Base-by-base conservation (phyloP, 2,113 vertebrate species). In the Lophura nycthemera region DNA sequence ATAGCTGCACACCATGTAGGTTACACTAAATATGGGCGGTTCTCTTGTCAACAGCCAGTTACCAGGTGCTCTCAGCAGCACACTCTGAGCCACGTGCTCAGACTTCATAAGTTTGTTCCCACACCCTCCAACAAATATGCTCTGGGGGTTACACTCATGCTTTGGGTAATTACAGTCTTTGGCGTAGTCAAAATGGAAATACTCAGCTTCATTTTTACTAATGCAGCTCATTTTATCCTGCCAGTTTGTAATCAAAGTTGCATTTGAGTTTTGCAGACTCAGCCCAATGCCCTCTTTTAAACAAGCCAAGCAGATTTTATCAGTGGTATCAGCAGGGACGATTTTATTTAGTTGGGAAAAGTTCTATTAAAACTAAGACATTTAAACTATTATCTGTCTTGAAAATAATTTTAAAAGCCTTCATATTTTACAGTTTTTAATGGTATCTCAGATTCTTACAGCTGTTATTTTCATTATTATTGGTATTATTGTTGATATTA, bases 141-240 rank as follows among this genome's bases (percentile, higher is more conserved):
- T 19, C 65, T 24, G 40, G 25, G 47, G 24, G 65, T 75, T 75
- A 71, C 42, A 96, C 67, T 67, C 2, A 8, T 10, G 42, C 66
- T 69, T 72, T 36, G 24, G 71, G 70, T 86, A 95, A 97, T 93
- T 61, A 83, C 3, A 70, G 50, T 57, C 81, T 77, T 92, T 88
- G 92, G 54, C 64, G 50, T 8, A 82, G 25, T 59, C 83, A 95
- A 85, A 71, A 59, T 15, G 66, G 21, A 61, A 90, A 78, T 19
- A 11, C n/a, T 79, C 71, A 43, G 19, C 7, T 94, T 95, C 43
- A 57, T 75, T 92, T 80, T 87, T 54, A 72, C 42, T 64, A 61
- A 82, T 24, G 40, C 42, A 57, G 66, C 50, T 93, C 54, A 45
- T 79, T 91, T 86, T 91, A 8, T 40, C 2, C 1, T 90, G 42